Evolutionary conservation across 1,140 invertebrate genomes (phyloP), one percentile per base, ranked within the genome.

Genomic region (Orius laevigatus): DNA sequence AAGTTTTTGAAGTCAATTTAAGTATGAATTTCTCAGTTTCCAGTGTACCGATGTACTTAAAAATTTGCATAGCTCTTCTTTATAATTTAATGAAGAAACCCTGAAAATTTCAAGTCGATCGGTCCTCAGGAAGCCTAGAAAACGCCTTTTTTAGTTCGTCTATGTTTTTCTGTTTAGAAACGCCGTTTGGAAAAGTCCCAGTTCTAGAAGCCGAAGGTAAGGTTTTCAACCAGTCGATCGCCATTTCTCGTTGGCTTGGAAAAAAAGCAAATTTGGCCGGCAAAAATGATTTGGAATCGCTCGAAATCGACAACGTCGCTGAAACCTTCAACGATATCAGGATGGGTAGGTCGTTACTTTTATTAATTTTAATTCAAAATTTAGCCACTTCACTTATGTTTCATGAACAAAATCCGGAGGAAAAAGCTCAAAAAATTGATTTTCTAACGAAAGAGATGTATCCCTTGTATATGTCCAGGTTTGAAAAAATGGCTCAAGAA

Each of bases 391-490:
- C 19, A 50, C 49, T 18, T 49, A 38, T 20, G 53, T 67, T 67
- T 50, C 62, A 58, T 15, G 67, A 65, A 51, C 69, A 68, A 53
- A 66, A 66, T 45, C 61, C 59, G 12, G 64, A 64, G 48, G 57
- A 72, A 9, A 60, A 70, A 48, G 67, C 66, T 48, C 69, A 72
- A 54, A 70, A 65, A 19, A 66, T 75, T 53, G 71, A 72, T 1
- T 71, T 71, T 48, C 75, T 72, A 55, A 56, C 76, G 40, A 64
- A 66, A 16, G 70, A 69, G 52, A 73, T 74, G 48, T 71, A 76
- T 52, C 64, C 68, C 50, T 64, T 67, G 12, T 60, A 75, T 1
- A 58, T 63, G 9, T 62, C 67, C n/a, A 76, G 75, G 53, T 63
- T 61, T 10, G 70, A 70, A 15, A 70, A 65, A 40, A 66, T 67